A percentile compares a stretch with the other conserved stretches of the same genome.
phyloP scores from a whole-genome alignment of 2,888 invertebrate species.

The Pecten maximus region DNA sequence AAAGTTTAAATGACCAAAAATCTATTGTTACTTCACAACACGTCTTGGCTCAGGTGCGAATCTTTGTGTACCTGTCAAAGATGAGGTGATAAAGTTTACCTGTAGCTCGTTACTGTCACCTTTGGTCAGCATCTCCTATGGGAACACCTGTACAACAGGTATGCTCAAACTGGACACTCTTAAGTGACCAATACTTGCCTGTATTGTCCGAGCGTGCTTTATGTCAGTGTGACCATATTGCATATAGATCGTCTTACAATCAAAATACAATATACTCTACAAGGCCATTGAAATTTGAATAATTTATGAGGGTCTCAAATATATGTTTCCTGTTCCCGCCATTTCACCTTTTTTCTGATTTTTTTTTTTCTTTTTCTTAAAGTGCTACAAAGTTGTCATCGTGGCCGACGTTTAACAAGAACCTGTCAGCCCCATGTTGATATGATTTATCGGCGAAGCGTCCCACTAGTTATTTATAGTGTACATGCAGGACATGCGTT shows the following conservation, averaged over 20 bases:
- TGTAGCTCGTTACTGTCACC: not conserved
- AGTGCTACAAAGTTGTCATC: not conserved
- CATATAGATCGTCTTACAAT: not conserved
- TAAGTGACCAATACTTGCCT: not conserved
- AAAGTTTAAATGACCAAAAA: not conserved
- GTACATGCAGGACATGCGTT: not conserved
- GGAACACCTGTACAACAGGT: slow-evolving; percentile 2
- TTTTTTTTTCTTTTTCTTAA: not conserved
- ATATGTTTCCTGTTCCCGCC: not conserved
- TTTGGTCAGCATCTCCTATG: not conserved
- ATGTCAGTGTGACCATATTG: not conserved
- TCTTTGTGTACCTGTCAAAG: slow-evolving; percentile 20
- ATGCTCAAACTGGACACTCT: not conserved
- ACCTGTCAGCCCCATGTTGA: not conserved
- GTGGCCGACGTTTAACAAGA: not conserved
- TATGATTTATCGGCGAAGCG: not conserved
- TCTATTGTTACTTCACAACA: slow-evolving; percentile 13
- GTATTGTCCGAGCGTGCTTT: slow-evolving; percentile 10
- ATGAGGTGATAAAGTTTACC: slow-evolving; percentile 30
- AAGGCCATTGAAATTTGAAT: not conserved
- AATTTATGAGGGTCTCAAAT: not conserved
- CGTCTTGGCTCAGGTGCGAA: not conserved
- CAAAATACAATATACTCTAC: not conserved
- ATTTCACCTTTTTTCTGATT: no score
- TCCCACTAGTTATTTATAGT: not conserved